Percentiles rank a stretch among this genome's conserved stretches.
Evolutionary conservation across 2,888 invertebrate species (phyloP).

Genomic region (Muscina levida): DNA sequence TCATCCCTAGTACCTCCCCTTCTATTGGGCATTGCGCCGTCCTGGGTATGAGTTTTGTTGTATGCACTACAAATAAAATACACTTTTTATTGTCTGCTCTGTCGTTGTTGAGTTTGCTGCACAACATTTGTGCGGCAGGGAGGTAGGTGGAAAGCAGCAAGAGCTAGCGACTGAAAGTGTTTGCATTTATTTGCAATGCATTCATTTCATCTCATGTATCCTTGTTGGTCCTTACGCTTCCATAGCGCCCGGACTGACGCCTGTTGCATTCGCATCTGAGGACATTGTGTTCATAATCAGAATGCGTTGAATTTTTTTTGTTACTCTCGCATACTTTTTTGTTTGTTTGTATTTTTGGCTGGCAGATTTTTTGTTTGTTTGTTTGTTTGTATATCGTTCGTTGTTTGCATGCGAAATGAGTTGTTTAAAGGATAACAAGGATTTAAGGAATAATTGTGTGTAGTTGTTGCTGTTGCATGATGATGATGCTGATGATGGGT

Average conservation of each 20-base stretch:
- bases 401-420: constrained; percentile 59
- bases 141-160: too few relatives aligned
- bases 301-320: too few relatives aligned
- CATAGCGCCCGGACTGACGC: constrained; percentile 55
- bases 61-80: constrained; percentile 43
- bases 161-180: constrained; percentile 35
- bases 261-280: constrained; percentile 60
- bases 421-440: constrained; percentile 45
- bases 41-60: background rate
- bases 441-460: constrained; percentile 30
- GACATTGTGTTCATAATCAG: constrained; percentile 53
- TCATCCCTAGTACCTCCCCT: constrained; percentile 36
- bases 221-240: constrained; percentile 38
- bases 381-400: constrained; percentile 12
- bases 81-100: constrained; percentile 56
- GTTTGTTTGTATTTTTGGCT: constrained; percentile 30
- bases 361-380: background rate
- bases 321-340: too few relatives aligned
- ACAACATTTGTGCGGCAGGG: too few relatives aligned
- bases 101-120: too few relatives aligned
- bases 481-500: constrained; percentile 44
- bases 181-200: constrained; percentile 61
- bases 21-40: too few relatives aligned
- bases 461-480: too few relatives aligned
- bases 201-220: constrained; percentile 27